Base-by-base conservation (phyloP, 2,888 invertebrate species). In the Volucella inflata region DNA sequence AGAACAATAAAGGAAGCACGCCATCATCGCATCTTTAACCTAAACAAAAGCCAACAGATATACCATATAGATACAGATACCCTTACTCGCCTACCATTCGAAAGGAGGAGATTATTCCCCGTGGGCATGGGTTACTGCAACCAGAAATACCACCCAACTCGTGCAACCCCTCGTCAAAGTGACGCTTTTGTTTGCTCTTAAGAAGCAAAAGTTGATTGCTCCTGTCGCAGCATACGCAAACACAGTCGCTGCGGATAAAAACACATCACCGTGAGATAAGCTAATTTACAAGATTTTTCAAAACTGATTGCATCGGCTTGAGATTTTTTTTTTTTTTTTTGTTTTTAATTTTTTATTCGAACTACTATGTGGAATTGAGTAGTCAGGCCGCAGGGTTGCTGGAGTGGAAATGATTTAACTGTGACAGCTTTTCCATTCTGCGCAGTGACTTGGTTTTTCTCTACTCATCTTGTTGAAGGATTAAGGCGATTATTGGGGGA, bases 281-380 rank as follows among this genome's bases (percentile, higher is more conserved):
- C 83, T 79, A 84, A 84, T 84, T 84, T 84, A 70, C 30, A 70
- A 75, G 83, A 84, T 83, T 78, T 84, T 79, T 71, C 53, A 84
- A 75, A 79, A 70, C 79, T 64, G 83, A 79, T 79, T 79, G 79
- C 65, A 70, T 11, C 38, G 62, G 46, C 70, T 77, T 83, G 46
- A 53, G 60, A 57, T 46, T n/a, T 57, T 53, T 50, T 42, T 57
- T 42, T 55, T 14, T 50, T 60, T 64, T 21, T 55, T 40, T 55
- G 44, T 44, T 4, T 38, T n/a, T n/a, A n/a, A n/a, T 60, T 64
- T 21, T 55, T 40, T 55, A 44, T 44, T 4, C 16, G 21, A 57
- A 16, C 8, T 30, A 30, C 6, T 6, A 30, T 6, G 30, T 30
- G 30, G 30, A 30, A 30, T 30, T 6, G 30, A 30, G 30, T 30